A percentile compares a stretch with the other conserved stretches of the same genome.
These are phyloP conservation scores for Halcyon malimbica DNA, from an alignment of 2,113 vertebrate genomes.

Conservation along the genomic window DNA sequence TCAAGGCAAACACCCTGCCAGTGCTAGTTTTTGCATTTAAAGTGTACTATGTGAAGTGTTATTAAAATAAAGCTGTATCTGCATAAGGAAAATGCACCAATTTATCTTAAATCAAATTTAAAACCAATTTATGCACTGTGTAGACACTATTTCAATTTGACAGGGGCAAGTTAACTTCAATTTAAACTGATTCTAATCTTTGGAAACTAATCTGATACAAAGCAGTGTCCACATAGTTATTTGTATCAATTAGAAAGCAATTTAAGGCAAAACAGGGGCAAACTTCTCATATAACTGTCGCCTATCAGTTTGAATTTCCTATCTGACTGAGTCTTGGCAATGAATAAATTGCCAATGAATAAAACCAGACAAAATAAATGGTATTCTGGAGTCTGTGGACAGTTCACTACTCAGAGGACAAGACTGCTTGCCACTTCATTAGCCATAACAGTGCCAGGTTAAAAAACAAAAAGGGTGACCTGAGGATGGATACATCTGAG, in stretches of 20 bases:
- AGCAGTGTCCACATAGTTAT: not conserved
- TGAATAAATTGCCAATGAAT: not conserved
- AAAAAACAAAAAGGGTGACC: not conserved
- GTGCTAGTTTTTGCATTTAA: not conserved
- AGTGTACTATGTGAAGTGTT: not conserved
- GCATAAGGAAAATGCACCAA: not conserved
- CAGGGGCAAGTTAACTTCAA: not conserved
- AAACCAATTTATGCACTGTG: not conserved
- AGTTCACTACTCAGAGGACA: not conserved
- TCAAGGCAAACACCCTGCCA: not conserved
- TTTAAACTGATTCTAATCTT: not conserved
- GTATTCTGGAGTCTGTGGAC: not conserved
- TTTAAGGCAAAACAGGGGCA: not conserved
- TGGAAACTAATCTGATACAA: not conserved
- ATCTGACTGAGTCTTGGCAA: not conserved
- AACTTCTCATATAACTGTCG: not conserved
- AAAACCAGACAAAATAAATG: not conserved
- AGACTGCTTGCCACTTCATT: not conserved
- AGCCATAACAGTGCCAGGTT: not conserved
- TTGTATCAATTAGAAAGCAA: constrained; percentile 3
- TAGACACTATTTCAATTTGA: not conserved
- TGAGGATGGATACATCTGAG: not conserved
- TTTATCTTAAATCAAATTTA: not conserved
- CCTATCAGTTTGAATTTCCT: not conserved
- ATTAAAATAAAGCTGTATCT: not conserved